Conservation (phyloP, 2,797 vertebrate genomes). For the Sebastes umbrosus region DNA sequence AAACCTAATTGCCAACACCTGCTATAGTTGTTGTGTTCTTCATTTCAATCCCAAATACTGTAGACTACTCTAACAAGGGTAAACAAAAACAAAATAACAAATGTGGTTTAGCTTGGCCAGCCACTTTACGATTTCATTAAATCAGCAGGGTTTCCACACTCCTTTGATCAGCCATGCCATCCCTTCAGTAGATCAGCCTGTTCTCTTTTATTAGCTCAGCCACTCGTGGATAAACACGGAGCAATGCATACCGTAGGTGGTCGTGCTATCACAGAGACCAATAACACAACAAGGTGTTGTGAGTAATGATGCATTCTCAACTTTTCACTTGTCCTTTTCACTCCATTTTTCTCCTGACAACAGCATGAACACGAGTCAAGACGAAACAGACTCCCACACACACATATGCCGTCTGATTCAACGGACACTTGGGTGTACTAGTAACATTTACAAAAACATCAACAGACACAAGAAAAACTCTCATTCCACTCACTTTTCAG, state of each 20-base stretch:
- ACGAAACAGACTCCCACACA: slow-evolving; percentile 17
- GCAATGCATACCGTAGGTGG: slow-evolving; percentile 15
- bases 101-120: background rate
- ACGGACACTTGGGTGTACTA: slow-evolving; percentile 21
- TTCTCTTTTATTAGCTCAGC: slow-evolving; percentile 12
- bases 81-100: slow-evolving; percentile 17
- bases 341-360: slow-evolving; percentile 9
- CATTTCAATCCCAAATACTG: slow-evolving; percentile 1
- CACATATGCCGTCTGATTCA: slow-evolving; percentile 10
- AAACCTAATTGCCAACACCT: background rate
- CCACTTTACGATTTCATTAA: slow-evolving; percentile 21
- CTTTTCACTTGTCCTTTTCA: background rate
- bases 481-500: background rate
- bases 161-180: slow-evolving; percentile 24
- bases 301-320: slow-evolving; percentile 18
- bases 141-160: slow-evolving; percentile 12
- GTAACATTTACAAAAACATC: slow-evolving; percentile 18
- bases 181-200: slow-evolving; percentile 9
- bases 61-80: background rate
- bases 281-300: slow-evolving; percentile 4
- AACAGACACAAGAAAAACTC: background rate
- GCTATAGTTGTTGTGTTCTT: background rate
- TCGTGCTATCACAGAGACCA: slow-evolving; percentile 5
- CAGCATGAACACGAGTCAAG: slow-evolving; percentile 3
- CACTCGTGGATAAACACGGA: slow-evolving; percentile 23